Conservation (phyloP, 1,140 invertebrate species). For the Gryllus bimaculatus region DNA sequence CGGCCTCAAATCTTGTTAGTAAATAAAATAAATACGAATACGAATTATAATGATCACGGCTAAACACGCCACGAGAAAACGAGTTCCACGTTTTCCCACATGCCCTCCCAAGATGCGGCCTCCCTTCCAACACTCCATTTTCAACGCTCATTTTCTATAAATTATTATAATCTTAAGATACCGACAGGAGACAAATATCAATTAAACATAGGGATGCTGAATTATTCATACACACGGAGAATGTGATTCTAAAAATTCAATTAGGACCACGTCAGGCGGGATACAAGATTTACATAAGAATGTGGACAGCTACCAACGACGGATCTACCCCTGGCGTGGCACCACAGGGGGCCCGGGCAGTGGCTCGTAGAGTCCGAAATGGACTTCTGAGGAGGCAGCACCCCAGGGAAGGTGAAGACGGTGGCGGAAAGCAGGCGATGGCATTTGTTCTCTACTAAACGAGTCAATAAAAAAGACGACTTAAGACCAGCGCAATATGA, state of each 20-base stretch:
- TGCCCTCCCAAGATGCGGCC: too few relatives aligned
- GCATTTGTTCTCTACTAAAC: too few relatives aligned
- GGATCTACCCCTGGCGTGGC: not conserved
- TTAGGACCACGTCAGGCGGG: not conserved
- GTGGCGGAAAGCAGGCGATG: not conserved
- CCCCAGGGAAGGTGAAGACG: not conserved
- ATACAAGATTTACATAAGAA: not conserved
- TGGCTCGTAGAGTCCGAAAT: not conserved
- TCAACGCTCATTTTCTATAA: not conserved
- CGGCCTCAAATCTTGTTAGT: not conserved
- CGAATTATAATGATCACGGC: not conserved
- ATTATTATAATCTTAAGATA: not conserved
- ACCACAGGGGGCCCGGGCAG: not conserved
- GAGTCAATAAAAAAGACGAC: too few relatives aligned
- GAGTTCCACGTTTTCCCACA: too few relatives aligned
- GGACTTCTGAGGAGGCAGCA: not conserved
- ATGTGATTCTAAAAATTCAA: not conserved
- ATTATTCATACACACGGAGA: not conserved
- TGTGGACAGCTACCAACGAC: not conserved
- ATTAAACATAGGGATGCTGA: not conserved
- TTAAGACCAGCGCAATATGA: too few relatives aligned
- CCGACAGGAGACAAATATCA: not conserved
- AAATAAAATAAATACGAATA: not conserved
- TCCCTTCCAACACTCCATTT: not conserved
- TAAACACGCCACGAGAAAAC: too few relatives aligned